Evolutionary conservation across 2,113 vertebrate species (phyloP), one percentile per base, ranked within the genome.

Genomic region (Halcyon senegalensis): DNA sequence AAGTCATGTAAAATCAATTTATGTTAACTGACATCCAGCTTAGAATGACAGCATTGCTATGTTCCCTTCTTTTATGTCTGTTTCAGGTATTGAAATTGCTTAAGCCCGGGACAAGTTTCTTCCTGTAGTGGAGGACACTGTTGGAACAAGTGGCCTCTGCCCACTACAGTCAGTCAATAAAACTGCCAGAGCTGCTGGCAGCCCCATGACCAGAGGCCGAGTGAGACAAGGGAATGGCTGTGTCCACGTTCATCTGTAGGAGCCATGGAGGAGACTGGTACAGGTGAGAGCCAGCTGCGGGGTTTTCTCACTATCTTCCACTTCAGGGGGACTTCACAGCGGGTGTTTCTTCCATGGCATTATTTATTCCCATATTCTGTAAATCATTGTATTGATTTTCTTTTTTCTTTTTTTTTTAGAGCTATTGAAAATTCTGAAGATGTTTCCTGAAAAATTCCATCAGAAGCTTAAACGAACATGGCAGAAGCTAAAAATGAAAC

Each of bases 221-320:
- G 33, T 3, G 12, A 44, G 25, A 11, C 20, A 27, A 51, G 64
- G 79, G 24, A 37, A 9, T 3, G 43, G 18, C 19, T 53, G 2
- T 0, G 12, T 4, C 85, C 85, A 3, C 0, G 1, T 3, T 19
- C 31, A 33, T 25, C 46, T 25, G 1, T 0, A 13, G 67, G 46
- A 63, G 41, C 62, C 5, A 5, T 5, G 31, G 39, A 31, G 31
- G 44, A 62, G 30, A 20, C 4, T 1, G 1, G 35, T 5, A 53
- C 13, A 44, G 56, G 16, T 12, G 13, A 88, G 11, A 63, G 31
- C 13, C 48, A 59, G 58, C 62, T 72, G 58, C 62, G 50, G 63
- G 8, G 2, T 62, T 27, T 58, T 39, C 31, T 56, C 63, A 60
- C 23, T 19, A 7, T 19, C 31, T 55, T 18, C 43, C 24, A 68